Base-by-base conservation (phyloP, 2,888 invertebrate species). In the Lasioglossum marginatum region DNA sequence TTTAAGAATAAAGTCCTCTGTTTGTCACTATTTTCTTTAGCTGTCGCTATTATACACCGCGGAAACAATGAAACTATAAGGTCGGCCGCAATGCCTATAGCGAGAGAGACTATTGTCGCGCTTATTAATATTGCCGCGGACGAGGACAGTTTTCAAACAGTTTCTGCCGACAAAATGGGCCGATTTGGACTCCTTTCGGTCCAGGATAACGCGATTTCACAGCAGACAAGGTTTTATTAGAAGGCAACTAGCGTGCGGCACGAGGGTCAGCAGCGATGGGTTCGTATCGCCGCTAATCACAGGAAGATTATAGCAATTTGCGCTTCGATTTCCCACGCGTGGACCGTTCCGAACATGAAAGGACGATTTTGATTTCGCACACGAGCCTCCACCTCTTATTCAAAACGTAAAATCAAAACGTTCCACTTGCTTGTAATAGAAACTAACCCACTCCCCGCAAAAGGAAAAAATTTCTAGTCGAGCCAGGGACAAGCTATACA, bases 281-380 rank as follows among this genome's bases (percentile, higher is more conserved):
- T 43, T 63, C 43, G 31, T 45, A 27, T 45, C 48, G 63, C 60
- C 63, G 76, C 66, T 78, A 70, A 78, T 78, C 70, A 57, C 27
- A 40, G n/a, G 57, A 52, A 71, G 52, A 43, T 78, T 31, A n/a
- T 57, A 71, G 40, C 37, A 71, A 78, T 71, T 68, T 70, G 19
- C 52, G 37, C 19, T 77, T 77, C 48, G 34, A 66, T 60, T 60
- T 60, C 60, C 60, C 60, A 52, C 52, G 52, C 23, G 52, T 52
- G 60, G 60, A 14, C 60, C 60, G 60, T 60, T 2, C 27, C 16
- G 60, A 52, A 23, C 52, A 52, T 52, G 52, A 52, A 52, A 23
- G 52, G 23, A 52, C 52, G 52, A 52, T 60, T 60, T 60, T n/a
- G 60, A 60, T 60, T 27, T 52, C 52, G 52, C n/a, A n/a, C 52